Evolutionary conservation across 2,888 invertebrate species (phyloP), one percentile per base, ranked within the genome.

Genomic region (Mesorhabditis sp.): DNA sequence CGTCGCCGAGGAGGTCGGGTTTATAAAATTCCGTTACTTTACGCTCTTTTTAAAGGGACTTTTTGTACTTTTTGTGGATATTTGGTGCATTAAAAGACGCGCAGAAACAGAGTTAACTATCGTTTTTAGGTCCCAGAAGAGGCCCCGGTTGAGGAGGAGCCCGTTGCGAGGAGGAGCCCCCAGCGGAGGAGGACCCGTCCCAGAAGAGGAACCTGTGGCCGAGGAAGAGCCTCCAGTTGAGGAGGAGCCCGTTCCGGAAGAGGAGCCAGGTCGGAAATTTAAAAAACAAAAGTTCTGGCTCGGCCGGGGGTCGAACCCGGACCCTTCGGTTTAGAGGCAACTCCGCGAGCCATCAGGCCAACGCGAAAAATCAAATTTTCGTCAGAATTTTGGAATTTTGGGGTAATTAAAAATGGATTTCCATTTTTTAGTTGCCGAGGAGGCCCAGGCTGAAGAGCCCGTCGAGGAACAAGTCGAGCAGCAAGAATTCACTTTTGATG

Each of bases 101-200:
- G 28, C 28, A 28, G 1, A 28, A 28, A 28, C 28, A 28, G 28
- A 28, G 28, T 28, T 28, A 28, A 28, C 28, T 28, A 28, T 28
- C 28, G 28, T 28, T 28, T 28, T 28, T 28, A 28, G 28, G 28
- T 28, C 28, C 28, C 28, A 67, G 70, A 70, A 44, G 69, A 65
- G 15, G 70, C 69, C 28, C 66, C 72, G 58, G 72, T 42, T 58
- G 73, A 72, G n/a, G 77, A 75, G 42, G 79, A 74, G 58, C 74
- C 76, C 62, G 75, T 71, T 43, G 73, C 68, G 75, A 74, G 70
- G 72, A 66, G n/a, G 71, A 65, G 10, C 70, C 69, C 50, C 67
- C 67, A 65, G 69, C 42, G 42, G 65, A 69, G 65, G 65, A 65
- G 65, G 75, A 44, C 75, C 75, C 44, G 74, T 74, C 70, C 72